phyloP scores from a whole-genome alignment of 1,140 invertebrate genomes.

The Ruditapes philippinarum region DNA sequence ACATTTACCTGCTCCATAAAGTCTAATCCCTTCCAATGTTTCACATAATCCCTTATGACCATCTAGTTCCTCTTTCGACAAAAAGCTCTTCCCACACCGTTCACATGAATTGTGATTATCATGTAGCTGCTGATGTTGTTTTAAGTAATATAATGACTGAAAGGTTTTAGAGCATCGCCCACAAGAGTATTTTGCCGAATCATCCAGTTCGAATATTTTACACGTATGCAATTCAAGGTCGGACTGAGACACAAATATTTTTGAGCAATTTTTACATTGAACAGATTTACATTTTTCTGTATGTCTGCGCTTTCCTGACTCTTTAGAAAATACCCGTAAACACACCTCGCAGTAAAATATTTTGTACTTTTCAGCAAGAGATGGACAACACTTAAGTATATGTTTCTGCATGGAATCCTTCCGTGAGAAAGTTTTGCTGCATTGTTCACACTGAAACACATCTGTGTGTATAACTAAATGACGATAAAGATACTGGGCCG shows the following conservation, averaged over 20 bases:
- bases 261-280: slow-evolving; percentile 79
- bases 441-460: slow-evolving; percentile 86
- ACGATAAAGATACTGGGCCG: slow-evolving; percentile 86
- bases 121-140: slow-evolving; percentile 79
- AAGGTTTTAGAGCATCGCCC: slow-evolving; percentile 81
- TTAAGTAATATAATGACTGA: slow-evolving; percentile 78
- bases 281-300: slow-evolving; percentile 75
- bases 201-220: slow-evolving; percentile 64
- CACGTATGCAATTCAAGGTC: slow-evolving; percentile 78
- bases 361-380: slow-evolving; percentile 76
- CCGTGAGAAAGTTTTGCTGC: slow-evolving; percentile 81
- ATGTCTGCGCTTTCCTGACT: slow-evolving; percentile 77
- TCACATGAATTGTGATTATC: slow-evolving; percentile 73
- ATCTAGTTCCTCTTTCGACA: slow-evolving; percentile 73
- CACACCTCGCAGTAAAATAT: slow-evolving; percentile 80
- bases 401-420: slow-evolving; percentile 84
- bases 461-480: slow-evolving; percentile 88
- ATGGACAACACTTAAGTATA: slow-evolving; percentile 81
- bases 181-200: slow-evolving; percentile 76
- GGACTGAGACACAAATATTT: slow-evolving; percentile 78
- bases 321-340: slow-evolving; percentile 77
- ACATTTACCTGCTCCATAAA: slow-evolving; percentile 75
- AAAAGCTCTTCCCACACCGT: slow-evolving; percentile 72
- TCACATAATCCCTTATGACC: slow-evolving; percentile 77
- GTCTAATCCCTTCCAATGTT: slow-evolving; percentile 70